Percentiles rank a stretch among this genome's conserved stretches.
phyloP scores from a whole-genome alignment of 2,113 vertebrate genomes.

The Argyrosomus japonicus region DNA sequence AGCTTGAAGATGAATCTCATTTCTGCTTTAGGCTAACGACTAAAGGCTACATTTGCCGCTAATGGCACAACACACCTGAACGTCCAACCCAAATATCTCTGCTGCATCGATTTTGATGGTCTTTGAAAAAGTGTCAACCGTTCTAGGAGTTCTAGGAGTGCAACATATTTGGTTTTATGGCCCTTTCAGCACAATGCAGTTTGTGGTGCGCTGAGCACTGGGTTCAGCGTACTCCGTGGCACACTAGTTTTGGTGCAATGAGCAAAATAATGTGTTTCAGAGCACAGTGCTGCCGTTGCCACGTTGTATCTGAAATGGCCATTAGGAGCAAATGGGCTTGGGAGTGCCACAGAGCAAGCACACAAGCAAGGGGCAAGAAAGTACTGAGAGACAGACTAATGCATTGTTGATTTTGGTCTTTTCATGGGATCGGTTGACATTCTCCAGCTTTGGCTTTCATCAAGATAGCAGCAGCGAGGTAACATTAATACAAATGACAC shows the following conservation, averaged over 20 bases:
- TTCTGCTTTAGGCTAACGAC: not conserved
- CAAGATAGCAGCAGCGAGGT: not conserved
- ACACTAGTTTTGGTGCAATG: too few species aligned
- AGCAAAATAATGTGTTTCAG: too few species aligned
- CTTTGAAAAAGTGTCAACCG: not conserved
- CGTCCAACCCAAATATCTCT: not conserved
- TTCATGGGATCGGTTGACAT: not conserved
- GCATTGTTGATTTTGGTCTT: not conserved
- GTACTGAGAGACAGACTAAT: not conserved
- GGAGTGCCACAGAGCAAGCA: not conserved
- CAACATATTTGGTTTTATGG: too few species aligned
- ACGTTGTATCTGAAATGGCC: too few species aligned
- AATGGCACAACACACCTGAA: not conserved
- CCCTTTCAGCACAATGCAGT: too few species aligned
- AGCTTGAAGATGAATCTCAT: not conserved
- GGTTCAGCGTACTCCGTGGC: too few species aligned
- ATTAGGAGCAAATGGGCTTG: not conserved
- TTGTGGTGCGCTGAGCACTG: too few species aligned
- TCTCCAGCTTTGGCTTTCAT: conserved; percentile 2
- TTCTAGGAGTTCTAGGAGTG: not conserved
- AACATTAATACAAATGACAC: not conserved
- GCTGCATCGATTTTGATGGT: not conserved
- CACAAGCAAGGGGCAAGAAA: not conserved
- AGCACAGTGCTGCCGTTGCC: too few species aligned
- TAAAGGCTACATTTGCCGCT: not conserved